These are phyloP conservation scores for Drosophila lacicola DNA, from an alignment of 2,888 invertebrate genomes.

Conservation along the genomic window DNA sequence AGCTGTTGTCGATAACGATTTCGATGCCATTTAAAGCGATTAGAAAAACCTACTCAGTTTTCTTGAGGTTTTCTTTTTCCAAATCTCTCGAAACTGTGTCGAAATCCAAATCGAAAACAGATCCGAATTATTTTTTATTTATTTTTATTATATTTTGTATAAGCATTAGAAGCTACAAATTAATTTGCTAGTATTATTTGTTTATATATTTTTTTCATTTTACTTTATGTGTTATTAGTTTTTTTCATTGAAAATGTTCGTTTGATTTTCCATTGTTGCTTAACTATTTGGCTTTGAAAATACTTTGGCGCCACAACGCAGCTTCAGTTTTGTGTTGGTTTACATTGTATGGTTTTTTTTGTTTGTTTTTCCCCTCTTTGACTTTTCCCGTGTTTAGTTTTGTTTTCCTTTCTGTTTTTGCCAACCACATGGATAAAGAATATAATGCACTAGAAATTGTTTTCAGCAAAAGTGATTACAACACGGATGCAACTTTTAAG, in stretches of 20 bases:
- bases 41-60: background rate
- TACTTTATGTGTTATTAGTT: slow-evolving; percentile 31
- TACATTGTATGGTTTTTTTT: slow-evolving; percentile 10
- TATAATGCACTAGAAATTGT: slow-evolving; percentile 49
- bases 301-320: slow-evolving; percentile 73
- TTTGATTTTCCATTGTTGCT: slow-evolving; percentile 54
- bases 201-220: slow-evolving; percentile 15
- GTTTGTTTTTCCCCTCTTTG: background rate
- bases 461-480: slow-evolving; percentile 74
- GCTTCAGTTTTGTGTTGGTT: slow-evolving; percentile 58
- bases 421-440: slow-evolving; percentile 52
- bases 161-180: slow-evolving; percentile 42
- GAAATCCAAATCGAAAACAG: slow-evolving; percentile 4
- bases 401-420: slow-evolving; percentile 20
- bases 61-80: background rate
- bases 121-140: background rate
- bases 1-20: background rate
- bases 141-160: slow-evolving; percentile 16
- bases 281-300: slow-evolving; percentile 83
- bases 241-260: slow-evolving; percentile 23
- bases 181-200: slow-evolving; percentile 47
- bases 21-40: background rate
- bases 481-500: slow-evolving; percentile 71
- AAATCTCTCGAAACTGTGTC: background rate
- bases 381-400: background rate